Base-by-base conservation (phyloP, 2,797 vertebrate genomes). In the Esox masquinongy region DNA sequence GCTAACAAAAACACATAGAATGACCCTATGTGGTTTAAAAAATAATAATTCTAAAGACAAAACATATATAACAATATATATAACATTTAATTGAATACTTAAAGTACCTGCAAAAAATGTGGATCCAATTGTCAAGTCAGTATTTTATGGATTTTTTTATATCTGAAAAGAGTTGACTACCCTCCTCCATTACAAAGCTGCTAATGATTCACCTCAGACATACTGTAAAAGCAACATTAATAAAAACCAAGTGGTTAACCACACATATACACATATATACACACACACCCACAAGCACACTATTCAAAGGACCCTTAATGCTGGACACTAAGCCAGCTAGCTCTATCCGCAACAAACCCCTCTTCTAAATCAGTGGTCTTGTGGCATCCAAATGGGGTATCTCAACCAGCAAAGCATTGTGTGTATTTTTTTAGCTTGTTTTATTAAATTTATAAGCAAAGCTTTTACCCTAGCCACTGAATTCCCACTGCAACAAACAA, bases 191-290 rank as follows among this genome's bases (percentile, higher is more conserved):
- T 47, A 47, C 6, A 14, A 47, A 47, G 12, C 43, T 47, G 43
- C 7, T 14, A 47, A 26, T n/a, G 53, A 47, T 61, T 51, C 31
- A 29, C 51, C 51, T 47, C 0, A 22, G 9, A 70, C 67, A 71
- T 26, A 24, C 24, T 19, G 24, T 68, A 15, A 50, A 19, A 71
- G 15, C 56, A 47, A 68, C n/a, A 56, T 50, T 71, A 72, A 39
- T 50, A 74, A 51, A 68, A 31, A 31, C 29, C 29, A 31, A 31
- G 29, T 31, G 29, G 29, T 31, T 31, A 31, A 3, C 72, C 29
- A 70, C 34, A 74, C 67, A 68, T 56, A 67, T 47, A 74, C 53
- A 72, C 59, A 22, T 61, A 70, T 43, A 66, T 51, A 81, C 39
- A 70, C 51, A 47, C 56, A 74, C 17, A 39, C 19, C 29, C 34